Evolutionary conservation across 1,140 invertebrate species (phyloP), one percentile per base, ranked within the genome.

Genomic region (Eubasilissa regina): DNA sequence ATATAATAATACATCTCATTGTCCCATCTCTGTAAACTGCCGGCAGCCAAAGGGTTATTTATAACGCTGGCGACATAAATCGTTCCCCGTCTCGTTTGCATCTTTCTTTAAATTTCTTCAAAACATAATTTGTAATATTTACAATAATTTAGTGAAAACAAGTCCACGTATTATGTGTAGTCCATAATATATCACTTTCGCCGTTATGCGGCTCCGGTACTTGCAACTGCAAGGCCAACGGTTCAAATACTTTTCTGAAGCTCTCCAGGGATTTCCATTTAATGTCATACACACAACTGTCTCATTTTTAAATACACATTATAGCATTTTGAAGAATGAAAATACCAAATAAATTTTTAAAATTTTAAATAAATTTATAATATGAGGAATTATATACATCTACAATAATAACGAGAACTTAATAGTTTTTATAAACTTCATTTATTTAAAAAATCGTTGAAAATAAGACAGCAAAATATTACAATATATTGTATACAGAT

Each of bases 141-240:
- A n/a, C n/a, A n/a, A n/a, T 6, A 35, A 25, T 64, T 64, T 25
- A 64, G 66, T 70, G 66, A 70, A 70, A 70, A 70, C 43, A 25
- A 64, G 25, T 21, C 19, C 35, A n/a, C n/a, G n/a, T n/a, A n/a
- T n/a, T n/a, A n/a, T n/a, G n/a, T n/a, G n/a, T n/a, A n/a, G n/a
- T 12, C 11, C n/a, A n/a, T 64, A 64, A 64, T 35, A 35, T 35
- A 64, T 70, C 66, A 70, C 66, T 70, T 70, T 70, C 66, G n/a
- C 66, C 66, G 66, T 70, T 70, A 70, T 6, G 66, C 45, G 66
- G 7, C 66, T 44, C 47, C 48, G 60, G 60, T n/a, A n/a, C n/a
- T n/a, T n/a, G n/a, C n/a, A 15, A 3, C 12, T 13, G 58, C 17
- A 62, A 62, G 58, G 25, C 25, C 58, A 19, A 35, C 48, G n/a